Evolutionary conservation across 2,797 vertebrate genomes (phyloP), one percentile per base, ranked within the genome.

Genomic region (Orestias chungarensis): DNA sequence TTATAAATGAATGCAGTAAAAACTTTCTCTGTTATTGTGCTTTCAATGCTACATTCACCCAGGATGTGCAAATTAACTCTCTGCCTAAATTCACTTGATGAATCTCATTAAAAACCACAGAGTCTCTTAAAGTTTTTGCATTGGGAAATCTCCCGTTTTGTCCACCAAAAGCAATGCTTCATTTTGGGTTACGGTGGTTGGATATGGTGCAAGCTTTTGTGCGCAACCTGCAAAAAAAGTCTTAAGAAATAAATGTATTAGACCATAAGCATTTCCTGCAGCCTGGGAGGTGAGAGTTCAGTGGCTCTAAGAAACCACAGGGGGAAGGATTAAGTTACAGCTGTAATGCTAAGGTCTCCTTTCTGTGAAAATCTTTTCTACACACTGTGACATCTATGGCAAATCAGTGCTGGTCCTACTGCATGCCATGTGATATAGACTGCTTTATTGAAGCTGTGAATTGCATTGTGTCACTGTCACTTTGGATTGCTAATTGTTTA

Each of bases 281-380:
- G 42, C 17, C n/a, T n/a, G 23, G 67, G 44, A 61, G 57, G 47
- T 65, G 27, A 27, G 31, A 76, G 0, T n/a, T 59, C 44, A 57
- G 17, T 70, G 54, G 54, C 54, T 38, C 50, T 44, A 29, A 57
- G 31, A 69, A 80, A 73, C 33, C 23, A 35, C 68, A 68, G 74
- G 71, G 79, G 73, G 80, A 68, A 47, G n/a, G 46, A 15, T 78
- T 73, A 55, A 61, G 35, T 70, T 70, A 47, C 54, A 38, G 38
- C 61, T 49, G 40, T 3, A 10, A 20, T 10, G 25, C 61, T 72
- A 42, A 46, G 20, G 57, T 64, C 52, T 50, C 62, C 57, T 64
- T 62, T 29, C 47, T 5, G 14, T 46, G 67, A 8, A 50, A 68
- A 31, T 31, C 23, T 46, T 66, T 61, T 71, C 31, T 42, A 50